These are phyloP conservation scores for Leptopilina drosophilae DNA, from an alignment of 2,888 invertebrate species.

Conservation along the genomic window DNA sequence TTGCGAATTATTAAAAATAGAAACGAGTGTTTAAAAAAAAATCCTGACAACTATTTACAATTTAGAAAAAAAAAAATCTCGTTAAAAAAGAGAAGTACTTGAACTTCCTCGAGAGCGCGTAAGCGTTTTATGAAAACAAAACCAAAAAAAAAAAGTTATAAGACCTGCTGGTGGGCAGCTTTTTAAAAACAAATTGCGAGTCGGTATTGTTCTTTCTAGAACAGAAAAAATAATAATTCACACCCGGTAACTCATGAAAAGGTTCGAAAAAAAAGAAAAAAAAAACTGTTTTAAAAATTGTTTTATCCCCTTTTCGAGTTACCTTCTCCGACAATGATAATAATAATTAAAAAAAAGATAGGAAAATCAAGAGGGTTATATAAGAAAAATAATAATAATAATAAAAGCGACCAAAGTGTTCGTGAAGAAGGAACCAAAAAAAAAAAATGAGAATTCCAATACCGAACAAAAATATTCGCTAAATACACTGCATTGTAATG, in stretches of 20 bases:
- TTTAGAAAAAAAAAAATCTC: conserved; percentile 9
- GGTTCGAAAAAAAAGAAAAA: neutral
- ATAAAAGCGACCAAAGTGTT: conserved; percentile 40
- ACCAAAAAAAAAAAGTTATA: conserved; percentile 50
- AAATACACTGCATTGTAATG: conserved; percentile 66
- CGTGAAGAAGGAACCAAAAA: conserved; percentile 37
- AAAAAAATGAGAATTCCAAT: conserved; percentile 51
- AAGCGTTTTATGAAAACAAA: conserved; percentile 12
- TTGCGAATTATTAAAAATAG: neutral
- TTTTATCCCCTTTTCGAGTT: conserved; percentile 16
- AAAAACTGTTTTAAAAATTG: neutral
- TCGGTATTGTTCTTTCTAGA: conserved; percentile 18
- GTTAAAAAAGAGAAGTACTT: neutral
- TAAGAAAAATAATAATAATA: neutral
- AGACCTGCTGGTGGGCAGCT: conserved; percentile 58
- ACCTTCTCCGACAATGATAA: conserved; percentile 13
- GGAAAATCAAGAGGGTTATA: conserved; percentile 39
- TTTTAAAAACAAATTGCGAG: conserved; percentile 44
- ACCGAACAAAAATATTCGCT: conserved; percentile 61
- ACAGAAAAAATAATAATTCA: conserved; percentile 4
- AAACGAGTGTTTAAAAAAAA: neutral
- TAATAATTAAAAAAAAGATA: conserved; percentile 26
- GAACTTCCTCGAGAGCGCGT: conserved; percentile 8
- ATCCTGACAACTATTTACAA: conserved; percentile 2
- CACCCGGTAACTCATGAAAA: conserved; percentile 17